Base-by-base conservation (phyloP, 2,888 invertebrate genomes). In the Sussaba pulchella region DNA sequence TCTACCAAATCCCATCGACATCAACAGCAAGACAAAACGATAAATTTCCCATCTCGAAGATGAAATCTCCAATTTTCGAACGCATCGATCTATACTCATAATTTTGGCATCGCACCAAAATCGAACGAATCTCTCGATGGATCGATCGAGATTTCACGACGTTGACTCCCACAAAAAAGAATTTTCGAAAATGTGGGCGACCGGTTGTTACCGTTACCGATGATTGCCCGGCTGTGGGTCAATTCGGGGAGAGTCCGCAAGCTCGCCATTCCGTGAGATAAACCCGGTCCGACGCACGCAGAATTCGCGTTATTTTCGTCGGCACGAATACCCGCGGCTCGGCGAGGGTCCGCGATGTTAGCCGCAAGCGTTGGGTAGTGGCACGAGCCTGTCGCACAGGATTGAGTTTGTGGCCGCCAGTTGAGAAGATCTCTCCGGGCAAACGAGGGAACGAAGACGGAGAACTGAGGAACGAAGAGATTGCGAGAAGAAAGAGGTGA, bases 231-330 rank as follows among this genome's bases (percentile, higher is more conserved):
- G 78, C 81, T 81, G 64, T 81, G 71, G 78, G 78, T 81, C 66
- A 75, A 50, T 69, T 64, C 17, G 50, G 57, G 67, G 43, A 82
- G 66, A 84, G 78, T 75, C 72, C 80, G 78, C 78, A 85, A 84
- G 86, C 85, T 82, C 54, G 82, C 76, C 70, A 81, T 83, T 82
- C 83, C 79, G 57, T 45, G 78, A 77, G 78, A 72, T 81, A 54
- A 78, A 82, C 76, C 74, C 72, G 78, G 80, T 73, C 81, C 78
- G 84, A 85, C 88, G 86, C 87, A 87, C 87, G 85, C 83, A 88
- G 90, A 91, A 91, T 90, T 88, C 84, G 87, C 89, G 91, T 92
- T 92, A 92, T 92, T 92, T 92, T 92, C 88, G 91, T 92, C 92
- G 87, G 88, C 91, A 89, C 89, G 88, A 91, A 91, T 91, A 90